Percentiles rank a stretch among this genome's conserved stretches.
These are phyloP conservation scores for Rhinolophus sinicus DNA, from an alignment of 2,113 vertebrate genomes.

Conservation along the genomic window DNA sequence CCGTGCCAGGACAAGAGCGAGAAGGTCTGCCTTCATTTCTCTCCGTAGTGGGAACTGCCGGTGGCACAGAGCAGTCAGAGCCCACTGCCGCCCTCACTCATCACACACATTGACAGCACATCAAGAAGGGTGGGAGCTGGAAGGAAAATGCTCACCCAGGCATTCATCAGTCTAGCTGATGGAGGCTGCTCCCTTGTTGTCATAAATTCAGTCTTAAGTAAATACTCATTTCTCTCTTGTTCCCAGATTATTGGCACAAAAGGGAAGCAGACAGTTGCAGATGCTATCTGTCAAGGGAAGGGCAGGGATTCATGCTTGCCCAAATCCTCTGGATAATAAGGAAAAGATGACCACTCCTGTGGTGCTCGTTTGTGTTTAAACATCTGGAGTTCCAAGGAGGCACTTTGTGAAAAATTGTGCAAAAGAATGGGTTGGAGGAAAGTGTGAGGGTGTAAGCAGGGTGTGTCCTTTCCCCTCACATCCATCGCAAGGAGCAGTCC, in stretches of 20 bases:
- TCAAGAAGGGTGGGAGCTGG: not conserved
- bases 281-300: not conserved
- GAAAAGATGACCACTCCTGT: not conserved
- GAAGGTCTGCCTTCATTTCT: not conserved
- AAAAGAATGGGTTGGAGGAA: not conserved
- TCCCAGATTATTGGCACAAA: not conserved
- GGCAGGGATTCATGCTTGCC: not conserved
- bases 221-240: not conserved
- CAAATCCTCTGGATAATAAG: not conserved
- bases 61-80: not conserved
- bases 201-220: conserved; percentile 7
- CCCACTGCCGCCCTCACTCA: not conserved
- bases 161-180: not conserved
- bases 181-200: not conserved
- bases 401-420: not conserved
- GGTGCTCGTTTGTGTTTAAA: not conserved
- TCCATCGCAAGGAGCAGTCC: not conserved
- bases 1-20: rapidly evolving
- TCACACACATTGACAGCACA: not conserved
- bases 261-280: not conserved
- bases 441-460: not conserved
- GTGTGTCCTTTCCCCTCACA: not conserved
- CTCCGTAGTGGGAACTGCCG: not conserved
- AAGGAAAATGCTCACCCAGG: not conserved
- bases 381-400: not conserved